Evolutionary conservation across 2,888 invertebrate species (phyloP).

Genomic region (Athetis lepigone): DNA sequence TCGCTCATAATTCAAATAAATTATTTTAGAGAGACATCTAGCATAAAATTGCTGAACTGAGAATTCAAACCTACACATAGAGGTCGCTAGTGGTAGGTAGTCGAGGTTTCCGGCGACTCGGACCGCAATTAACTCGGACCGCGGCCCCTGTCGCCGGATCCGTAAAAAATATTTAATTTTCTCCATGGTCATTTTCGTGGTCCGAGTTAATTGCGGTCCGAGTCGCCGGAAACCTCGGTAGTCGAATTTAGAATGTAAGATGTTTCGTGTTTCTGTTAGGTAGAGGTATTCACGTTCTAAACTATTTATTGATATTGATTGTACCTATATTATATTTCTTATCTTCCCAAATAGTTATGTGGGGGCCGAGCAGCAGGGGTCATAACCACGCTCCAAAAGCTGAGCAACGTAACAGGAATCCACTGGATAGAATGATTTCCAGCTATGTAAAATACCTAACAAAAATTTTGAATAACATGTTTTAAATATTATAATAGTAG

Average conservation of each 20-base stretch:
- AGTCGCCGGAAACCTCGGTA: no score
- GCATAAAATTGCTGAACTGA: slow-evolving; percentile 20
- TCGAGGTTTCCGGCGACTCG: no score
- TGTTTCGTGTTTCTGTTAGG: not conserved
- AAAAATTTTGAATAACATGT: slow-evolving; percentile 39
- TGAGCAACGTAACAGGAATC: no score
- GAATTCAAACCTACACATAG: not conserved
- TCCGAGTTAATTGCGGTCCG: no score
- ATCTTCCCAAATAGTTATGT: slow-evolving; percentile 42
- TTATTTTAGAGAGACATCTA: slow-evolving; percentile 25
- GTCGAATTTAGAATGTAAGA: not conserved
- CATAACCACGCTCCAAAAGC: slow-evolving; percentile 18
- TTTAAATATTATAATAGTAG: slow-evolving; percentile 1
- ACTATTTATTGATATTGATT: slow-evolving; percentile 1
- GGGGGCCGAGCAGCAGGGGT: slow-evolving; percentile 28
- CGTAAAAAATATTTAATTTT: no score
- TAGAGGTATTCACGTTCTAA: no score
- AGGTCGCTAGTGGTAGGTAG: not conserved
- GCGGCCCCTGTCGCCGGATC: no score
- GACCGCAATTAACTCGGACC: no score
- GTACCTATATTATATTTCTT: not conserved
- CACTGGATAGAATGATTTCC: slow-evolving; percentile 46
- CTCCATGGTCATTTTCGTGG: no score
- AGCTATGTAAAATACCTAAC: slow-evolving; percentile 52
- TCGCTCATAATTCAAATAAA: not conserved